Evolutionary conservation across 2,113 vertebrate genomes (phyloP).

Genomic region (Crotalus horridus): DNA sequence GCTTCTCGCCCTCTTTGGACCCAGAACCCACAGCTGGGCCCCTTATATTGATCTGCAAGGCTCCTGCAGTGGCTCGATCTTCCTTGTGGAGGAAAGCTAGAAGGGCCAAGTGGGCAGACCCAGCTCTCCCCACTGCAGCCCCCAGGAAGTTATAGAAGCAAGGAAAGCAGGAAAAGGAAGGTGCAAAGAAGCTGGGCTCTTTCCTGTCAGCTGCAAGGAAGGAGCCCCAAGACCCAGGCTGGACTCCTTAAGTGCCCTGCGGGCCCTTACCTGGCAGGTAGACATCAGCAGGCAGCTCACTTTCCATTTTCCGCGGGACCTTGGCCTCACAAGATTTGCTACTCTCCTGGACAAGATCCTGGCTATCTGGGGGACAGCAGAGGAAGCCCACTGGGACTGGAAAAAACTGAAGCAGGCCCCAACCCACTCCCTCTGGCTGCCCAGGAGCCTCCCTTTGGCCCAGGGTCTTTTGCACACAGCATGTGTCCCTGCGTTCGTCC

Average conservation of each 20-base stretch:
- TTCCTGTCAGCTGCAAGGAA: neutral
- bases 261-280: slow-evolving; percentile 75
- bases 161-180: too few relatives aligned
- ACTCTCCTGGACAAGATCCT: slow-evolving; percentile 81
- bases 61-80: neutral
- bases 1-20: neutral
- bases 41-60: neutral
- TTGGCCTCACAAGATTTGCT: slow-evolving; percentile 72
- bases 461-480: neutral
- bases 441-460: accelerated
- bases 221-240: neutral
- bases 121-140: neutral
- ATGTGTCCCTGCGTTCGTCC: neutral
- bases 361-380: slow-evolving; percentile 68
- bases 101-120: too few relatives aligned
- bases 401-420: neutral
- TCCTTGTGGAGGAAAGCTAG: neutral
- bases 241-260: accelerated
- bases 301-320: slow-evolving; percentile 74
- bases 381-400: neutral
- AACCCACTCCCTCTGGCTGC: neutral
- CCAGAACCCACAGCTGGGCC: neutral
- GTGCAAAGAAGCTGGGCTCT: too few relatives aligned
- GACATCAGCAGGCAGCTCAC: slow-evolving; percentile 71
- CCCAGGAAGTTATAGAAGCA: neutral